Evolutionary conservation across 2,113 vertebrate species (phyloP).

Genomic region (Okapia johnstoni): DNA sequence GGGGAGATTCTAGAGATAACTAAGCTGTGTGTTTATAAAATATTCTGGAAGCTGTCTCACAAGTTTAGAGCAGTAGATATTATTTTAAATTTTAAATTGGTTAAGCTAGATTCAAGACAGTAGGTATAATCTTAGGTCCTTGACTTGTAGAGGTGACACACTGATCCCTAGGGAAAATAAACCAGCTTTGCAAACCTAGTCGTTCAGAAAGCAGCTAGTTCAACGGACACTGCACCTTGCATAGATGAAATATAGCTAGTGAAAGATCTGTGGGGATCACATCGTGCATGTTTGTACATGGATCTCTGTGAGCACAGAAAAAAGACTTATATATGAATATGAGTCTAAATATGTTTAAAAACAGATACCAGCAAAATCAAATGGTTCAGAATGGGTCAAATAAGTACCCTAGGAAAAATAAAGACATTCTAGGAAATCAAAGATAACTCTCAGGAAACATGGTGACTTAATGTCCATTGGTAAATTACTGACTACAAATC

Average conservation of each 20-base stretch:
- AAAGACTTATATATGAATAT: not conserved
- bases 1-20: not conserved
- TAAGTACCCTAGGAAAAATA: not conserved
- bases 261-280: conserved; percentile 33
- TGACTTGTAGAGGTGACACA: conserved; percentile 75
- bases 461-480: not conserved
- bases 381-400: conserved; percentile 4
- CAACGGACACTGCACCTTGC: conserved; percentile 39
- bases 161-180: conserved; percentile 61
- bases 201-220: conserved; percentile 65
- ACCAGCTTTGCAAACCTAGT: conserved; percentile 34
- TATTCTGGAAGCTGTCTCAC: not conserved
- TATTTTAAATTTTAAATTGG: conserved; percentile 31
- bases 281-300: not conserved
- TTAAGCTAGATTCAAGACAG: conserved; percentile 66
- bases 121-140: conserved; percentile 67
- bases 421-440: conserved; percentile 56
- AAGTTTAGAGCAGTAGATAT: conserved; percentile 42
- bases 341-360: conserved; percentile 39
- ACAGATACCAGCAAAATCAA: not conserved
- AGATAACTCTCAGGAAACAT: not conserved
- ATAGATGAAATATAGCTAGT: conserved; percentile 58
- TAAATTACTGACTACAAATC: conserved; percentile 32
- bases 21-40: not conserved
- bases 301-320: not conserved